Percentiles rank a stretch among this genome's conserved stretches.
Conservation (phyloP, 64 coral and sea anemone species). For the Anthopleura sola region DNA sequence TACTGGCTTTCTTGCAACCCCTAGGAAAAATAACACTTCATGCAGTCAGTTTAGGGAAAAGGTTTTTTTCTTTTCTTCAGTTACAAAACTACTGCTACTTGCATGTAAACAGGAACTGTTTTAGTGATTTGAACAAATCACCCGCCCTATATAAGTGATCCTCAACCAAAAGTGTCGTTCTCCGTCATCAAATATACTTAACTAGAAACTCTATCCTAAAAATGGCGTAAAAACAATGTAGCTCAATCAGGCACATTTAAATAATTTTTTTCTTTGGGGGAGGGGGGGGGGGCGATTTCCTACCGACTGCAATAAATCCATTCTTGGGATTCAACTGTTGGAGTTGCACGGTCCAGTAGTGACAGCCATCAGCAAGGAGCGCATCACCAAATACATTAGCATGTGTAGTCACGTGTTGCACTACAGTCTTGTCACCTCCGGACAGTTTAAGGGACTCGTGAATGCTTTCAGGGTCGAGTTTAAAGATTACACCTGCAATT, state of each 20-base stretch:
- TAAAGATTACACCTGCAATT: conserved; percentile 69
- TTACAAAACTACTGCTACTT: too few relatives aligned
- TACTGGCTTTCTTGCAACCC: conserved; percentile 53
- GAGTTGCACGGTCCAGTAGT: conserved; percentile 69
- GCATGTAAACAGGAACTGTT: too few relatives aligned
- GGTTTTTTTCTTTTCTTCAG: too few relatives aligned
- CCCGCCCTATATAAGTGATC: too few relatives aligned
- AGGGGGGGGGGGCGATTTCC: background rate
- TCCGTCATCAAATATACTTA: too few relatives aligned
- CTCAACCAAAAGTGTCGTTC: too few relatives aligned
- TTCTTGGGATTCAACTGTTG: conserved; percentile 62
- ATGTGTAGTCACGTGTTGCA: conserved; percentile 41
- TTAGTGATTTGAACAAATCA: too few relatives aligned
- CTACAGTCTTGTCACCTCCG: conserved; percentile 40
- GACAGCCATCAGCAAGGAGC: conserved; percentile 68
- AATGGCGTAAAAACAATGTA: background rate
- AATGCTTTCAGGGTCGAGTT: conserved; percentile 66
- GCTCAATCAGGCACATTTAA: background rate
- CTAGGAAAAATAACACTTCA: conserved; percentile 19
- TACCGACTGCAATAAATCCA: conserved; percentile 76
- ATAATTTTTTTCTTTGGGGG: background rate
- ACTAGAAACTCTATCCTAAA: too few relatives aligned
- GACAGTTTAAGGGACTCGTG: conserved; percentile 62
- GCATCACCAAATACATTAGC: conserved; percentile 75
- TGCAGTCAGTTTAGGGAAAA: too few relatives aligned